Conservation (phyloP, 2,797 vertebrate genomes). For the Columba guinea region DNA sequence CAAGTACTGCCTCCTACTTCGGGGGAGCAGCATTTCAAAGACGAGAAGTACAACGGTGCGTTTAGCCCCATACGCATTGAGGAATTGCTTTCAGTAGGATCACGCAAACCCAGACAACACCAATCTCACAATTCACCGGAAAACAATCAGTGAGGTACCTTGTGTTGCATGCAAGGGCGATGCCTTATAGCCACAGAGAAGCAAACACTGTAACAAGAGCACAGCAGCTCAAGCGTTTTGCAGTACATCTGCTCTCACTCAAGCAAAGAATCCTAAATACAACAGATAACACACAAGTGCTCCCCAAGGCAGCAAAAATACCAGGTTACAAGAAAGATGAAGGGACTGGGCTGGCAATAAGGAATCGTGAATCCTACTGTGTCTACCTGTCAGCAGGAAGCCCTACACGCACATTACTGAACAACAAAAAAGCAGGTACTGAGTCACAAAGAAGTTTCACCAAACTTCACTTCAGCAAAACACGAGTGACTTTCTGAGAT, state of each 20-base stretch:
- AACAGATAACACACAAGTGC: neutral
- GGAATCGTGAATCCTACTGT: neutral
- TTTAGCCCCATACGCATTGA: accelerated
- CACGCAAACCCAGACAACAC: accelerated
- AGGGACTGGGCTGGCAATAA: neutral
- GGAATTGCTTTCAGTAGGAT: neutral
- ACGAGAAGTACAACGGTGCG: accelerated
- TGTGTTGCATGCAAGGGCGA: neutral
- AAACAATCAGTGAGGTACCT: neutral
- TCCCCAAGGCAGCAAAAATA: neutral
- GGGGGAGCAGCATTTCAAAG: neutral
- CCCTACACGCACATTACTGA: neutral
- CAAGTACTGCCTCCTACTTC: neutral
- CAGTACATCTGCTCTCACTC: neutral
- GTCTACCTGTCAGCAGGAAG: neutral
- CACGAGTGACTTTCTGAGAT: neutral
- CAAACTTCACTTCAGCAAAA: neutral
- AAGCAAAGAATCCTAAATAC: neutral
- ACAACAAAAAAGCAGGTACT: neutral
- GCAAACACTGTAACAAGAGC: neutral
- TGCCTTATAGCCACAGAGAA: neutral
- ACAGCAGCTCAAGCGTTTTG: neutral
- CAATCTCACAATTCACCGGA: neutral
- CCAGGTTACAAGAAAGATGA: neutral
- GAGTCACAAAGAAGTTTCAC: neutral